Base-by-base conservation (phyloP, 2,888 invertebrate species). In the Strigamia maritima region DNA sequence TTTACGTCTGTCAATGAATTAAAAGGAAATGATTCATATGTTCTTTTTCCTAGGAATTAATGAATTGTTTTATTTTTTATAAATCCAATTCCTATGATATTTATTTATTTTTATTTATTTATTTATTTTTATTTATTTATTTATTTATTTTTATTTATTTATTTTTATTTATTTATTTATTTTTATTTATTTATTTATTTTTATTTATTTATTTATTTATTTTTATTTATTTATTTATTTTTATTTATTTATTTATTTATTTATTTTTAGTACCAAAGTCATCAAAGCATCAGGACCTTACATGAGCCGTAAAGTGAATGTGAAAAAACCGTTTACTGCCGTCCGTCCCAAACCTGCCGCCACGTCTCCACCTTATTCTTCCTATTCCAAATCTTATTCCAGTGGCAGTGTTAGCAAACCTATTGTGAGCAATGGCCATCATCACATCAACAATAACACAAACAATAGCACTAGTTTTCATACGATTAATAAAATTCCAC, bases 251-350 rank as follows among this genome's bases (percentile, higher is more conserved):
- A 6, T 60, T 79, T 80, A 80, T 79, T 81, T 79, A 81, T 83
- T 81, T 83, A 83, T 80, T 89, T 89, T 78, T 88, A 94, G 95
- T 89, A 94, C 95, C 84, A 92, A 95, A 86, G 96, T 94, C 87
- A 96, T 97, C 86, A 95, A 96, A 87, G 92, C 93, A 83, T 94
- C 93, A 87, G 93, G 93, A 86, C 93, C 92, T 84, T 93, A 94
- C 87, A 94, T 95, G 84, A 94, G 95, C 80, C 90, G 94, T 83
- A 93, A 93, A 86, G 93, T 94, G 82, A 94, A 94, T 87, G 90
- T 92, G 86, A 93, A 91, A 87, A 83, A 82, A 28, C 80, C 40
- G 24, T 65, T 78, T 65, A 80, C 70, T 14, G 40, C 81, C 54
- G 80, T 81, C 70, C 79, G 81, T 35, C 79, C 82, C 16, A 86